phyloP scores from a whole-genome alignment of 1,140 invertebrate genomes.

The Cotesia chilonis region DNA sequence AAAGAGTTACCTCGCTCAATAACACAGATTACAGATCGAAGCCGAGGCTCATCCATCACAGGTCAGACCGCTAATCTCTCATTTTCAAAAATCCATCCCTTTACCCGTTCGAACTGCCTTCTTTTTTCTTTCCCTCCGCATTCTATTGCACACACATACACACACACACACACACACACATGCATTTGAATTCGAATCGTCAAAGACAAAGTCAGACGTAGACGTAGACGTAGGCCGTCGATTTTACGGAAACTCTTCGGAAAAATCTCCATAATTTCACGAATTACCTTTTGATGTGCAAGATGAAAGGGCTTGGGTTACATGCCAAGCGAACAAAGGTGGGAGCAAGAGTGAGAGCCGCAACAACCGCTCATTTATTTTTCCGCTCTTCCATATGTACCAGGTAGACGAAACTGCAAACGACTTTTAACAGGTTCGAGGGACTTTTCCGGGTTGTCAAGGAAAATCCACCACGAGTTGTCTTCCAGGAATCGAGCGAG shows the following conservation, averaged over 20 bases:
- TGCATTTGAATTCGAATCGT: conserved; percentile 29
- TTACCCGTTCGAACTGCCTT: background rate
- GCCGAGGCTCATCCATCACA: conserved; percentile 34
- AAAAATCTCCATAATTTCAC: conserved; percentile 63
- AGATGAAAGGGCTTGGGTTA: conserved; percentile 56
- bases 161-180: too few relatives aligned
- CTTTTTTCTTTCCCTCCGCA: conserved; percentile 10
- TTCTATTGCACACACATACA: too few relatives aligned
- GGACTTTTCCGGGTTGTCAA: conserved; percentile 31
- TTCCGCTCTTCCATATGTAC: conserved; percentile 2
- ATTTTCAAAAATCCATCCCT: conserved; percentile 6
- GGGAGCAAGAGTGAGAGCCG: conserved; percentile 13
- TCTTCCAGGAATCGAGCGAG: background rate
- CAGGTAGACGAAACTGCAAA: background rate
- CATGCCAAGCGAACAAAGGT: conserved; percentile 31
- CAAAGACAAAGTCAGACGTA: conserved; percentile 46
- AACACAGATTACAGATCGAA: conserved; percentile 27
- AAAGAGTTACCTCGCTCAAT: conserved; percentile 10
- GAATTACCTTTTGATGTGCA: conserved; percentile 63
- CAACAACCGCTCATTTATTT: conserved; percentile 29
- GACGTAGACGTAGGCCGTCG: conserved; percentile 42
- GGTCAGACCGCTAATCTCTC: conserved; percentile 19
- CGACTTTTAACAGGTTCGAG: conserved; percentile 45
- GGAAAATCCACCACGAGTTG: conserved; percentile 36
- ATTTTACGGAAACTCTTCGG: conserved; percentile 56